Base-by-base conservation (phyloP, 2,797 vertebrate genomes). In the Rhyacichthys aspro region DNA sequence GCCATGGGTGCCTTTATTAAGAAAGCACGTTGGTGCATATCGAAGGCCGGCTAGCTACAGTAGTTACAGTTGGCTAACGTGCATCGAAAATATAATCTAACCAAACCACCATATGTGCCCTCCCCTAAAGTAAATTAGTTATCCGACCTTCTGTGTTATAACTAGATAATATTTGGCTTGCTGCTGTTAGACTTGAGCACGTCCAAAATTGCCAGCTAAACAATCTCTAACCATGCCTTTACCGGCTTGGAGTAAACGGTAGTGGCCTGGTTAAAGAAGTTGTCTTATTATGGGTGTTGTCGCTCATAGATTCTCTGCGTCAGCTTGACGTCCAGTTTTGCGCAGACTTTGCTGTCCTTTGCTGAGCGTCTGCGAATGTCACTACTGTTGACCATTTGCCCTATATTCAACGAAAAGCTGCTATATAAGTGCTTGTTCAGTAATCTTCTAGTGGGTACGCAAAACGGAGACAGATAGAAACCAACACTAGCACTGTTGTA, bases 381-480 rank as follows among this genome's bases (percentile, higher is more conserved):
- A 74, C 61, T 66, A 66, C 60, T 44, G 57, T 80, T 85, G 79
- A 81, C 74, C 59, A 76, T 88, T 76, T 81, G 72, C 78, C 74
- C 70, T 72, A 80, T 64, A 82, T 81, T 79, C 70, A 80, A 53
- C 34, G 42, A 48, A 62, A 56, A 55, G 43, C 67, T 49, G 55
- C 52, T 79, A 80, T 73, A 69, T 78, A 10, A 17, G 55, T 37
- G 11, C 43, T 23, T 60, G 44, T 63, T 2, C 61, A 50, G 63
- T 59, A 61, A 34, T 74, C 57, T 75, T 74, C 72, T 72, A 50
- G 56, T 55, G 43, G 55, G 64, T 72, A 49, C 55, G 76, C 74
- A 74, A 83, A 71, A 45, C 44, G 70, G 54, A 60, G 42, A 60
- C 54, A 59, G 57, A n/a, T 59, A 48, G 69, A 43, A 28, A 70